phyloP scores from a whole-genome alignment of 2,797 vertebrate genomes.

The Paratrypauchen microcephalus region DNA sequence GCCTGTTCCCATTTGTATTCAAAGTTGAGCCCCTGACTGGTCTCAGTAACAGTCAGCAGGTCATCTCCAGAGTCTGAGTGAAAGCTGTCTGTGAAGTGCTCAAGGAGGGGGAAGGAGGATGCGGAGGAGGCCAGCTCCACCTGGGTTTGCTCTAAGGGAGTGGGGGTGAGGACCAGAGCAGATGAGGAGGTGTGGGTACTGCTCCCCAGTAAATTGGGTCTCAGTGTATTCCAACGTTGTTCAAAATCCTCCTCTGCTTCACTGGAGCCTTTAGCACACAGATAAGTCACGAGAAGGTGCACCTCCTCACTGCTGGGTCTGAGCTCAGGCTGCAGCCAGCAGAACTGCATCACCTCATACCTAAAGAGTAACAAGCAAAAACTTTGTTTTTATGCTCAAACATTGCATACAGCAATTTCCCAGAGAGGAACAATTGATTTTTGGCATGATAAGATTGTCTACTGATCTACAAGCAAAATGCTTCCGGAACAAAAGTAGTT shows the following conservation, averaged over 20 bases:
- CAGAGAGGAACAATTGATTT: constrained; percentile 1
- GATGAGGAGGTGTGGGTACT: constrained; percentile 63
- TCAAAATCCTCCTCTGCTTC: constrained; percentile 93
- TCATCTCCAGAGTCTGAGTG: constrained; percentile 89
- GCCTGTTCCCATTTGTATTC: constrained; percentile 97
- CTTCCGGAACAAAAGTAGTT: too few relatives aligned
- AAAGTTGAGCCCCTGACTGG: constrained; percentile 94
- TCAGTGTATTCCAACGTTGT: constrained; percentile 92
- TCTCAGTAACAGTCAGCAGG: constrained; percentile 94
- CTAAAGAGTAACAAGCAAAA: constrained; percentile 65
- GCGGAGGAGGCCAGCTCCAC: constrained; percentile 77
- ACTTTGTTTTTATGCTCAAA: neutral
- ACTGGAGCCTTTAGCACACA: constrained; percentile 89
- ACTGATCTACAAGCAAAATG: too few relatives aligned
- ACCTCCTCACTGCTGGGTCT: constrained; percentile 93
- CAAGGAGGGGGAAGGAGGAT: constrained; percentile 90
- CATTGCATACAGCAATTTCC: neutral
- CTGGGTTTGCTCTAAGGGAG: constrained; percentile 52
- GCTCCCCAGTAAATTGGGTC: constrained; percentile 79
- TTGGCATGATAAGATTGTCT: too few relatives aligned
- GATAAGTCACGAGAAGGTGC: constrained; percentile 90
- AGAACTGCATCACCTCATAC: constrained; percentile 99
- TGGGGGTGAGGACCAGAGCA: constrained; percentile 67
- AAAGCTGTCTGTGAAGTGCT: constrained; percentile 90
- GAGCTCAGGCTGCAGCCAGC: constrained; percentile 96